phyloP scores from a whole-genome alignment of 2,888 invertebrate genomes.

The Diloba caeruleocephala region DNA sequence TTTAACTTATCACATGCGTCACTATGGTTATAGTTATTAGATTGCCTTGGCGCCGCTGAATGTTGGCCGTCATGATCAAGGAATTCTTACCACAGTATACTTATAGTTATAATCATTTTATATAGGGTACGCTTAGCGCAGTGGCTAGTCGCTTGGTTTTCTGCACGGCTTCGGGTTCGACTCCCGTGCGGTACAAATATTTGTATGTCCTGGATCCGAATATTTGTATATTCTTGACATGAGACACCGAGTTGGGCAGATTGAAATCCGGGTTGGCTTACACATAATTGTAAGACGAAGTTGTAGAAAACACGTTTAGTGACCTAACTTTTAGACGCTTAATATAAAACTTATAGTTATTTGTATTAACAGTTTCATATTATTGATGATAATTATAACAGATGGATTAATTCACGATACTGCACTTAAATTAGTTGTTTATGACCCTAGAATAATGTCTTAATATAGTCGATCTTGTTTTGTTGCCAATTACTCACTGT shows the following conservation, averaged over 20 bases:
- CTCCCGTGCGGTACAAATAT: too few species aligned
- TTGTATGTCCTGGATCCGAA: too few species aligned
- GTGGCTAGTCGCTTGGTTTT: too few species aligned
- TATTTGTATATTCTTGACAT: too few species aligned
- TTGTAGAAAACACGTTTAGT: conserved; percentile 28
- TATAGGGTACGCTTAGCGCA: too few species aligned
- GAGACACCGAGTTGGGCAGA: too few species aligned
- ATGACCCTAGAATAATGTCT: conserved; percentile 12
- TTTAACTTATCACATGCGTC: conserved; percentile 14
- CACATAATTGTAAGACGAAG: too few species aligned
- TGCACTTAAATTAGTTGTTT: conserved; percentile 15
- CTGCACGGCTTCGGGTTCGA: too few species aligned
- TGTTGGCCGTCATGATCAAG: conserved; percentile 31
- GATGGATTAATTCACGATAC: conserved; percentile 11
- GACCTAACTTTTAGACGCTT: conserved; percentile 30
- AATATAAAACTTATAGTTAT: conserved; percentile 7
- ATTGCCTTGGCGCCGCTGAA: conserved; percentile 32
- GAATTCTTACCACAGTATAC: conserved; percentile 18
- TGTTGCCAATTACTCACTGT: conserved; percentile 10
- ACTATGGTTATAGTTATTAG: conserved; percentile 41
- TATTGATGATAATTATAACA: conserved; percentile 13
- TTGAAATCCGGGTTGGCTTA: too few species aligned
- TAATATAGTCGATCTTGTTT: conserved; percentile 5
- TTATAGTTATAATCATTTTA: too few species aligned
- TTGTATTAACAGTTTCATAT: background rate